Evolutionary conservation across 2,113 vertebrate species (phyloP).

Genomic region (Ammodramus savannarum): DNA sequence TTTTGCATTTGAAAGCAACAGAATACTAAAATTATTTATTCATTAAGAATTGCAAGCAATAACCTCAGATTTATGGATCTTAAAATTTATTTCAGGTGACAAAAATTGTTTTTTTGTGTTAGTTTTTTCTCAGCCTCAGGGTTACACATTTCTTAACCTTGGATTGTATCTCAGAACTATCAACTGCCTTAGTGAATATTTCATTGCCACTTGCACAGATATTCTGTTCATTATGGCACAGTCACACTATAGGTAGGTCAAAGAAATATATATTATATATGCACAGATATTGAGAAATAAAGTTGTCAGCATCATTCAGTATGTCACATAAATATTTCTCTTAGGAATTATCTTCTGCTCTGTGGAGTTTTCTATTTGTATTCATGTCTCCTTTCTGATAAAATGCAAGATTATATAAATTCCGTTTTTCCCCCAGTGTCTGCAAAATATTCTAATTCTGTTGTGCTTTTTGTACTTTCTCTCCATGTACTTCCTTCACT

Average conservation of each 20-base stretch:
- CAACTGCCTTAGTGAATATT: slow-evolving; percentile 36
- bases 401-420: slow-evolving; percentile 40
- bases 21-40: neutral
- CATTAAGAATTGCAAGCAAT: neutral
- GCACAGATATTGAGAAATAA: slow-evolving; percentile 36
- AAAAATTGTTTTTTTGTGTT: neutral
- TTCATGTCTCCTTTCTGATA: slow-evolving; percentile 17
- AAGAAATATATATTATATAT: neutral
- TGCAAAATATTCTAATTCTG: slow-evolving; percentile 13
- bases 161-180: neutral
- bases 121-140: neutral
- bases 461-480: neutral
- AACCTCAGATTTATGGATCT: neutral
- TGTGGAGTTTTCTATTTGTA: slow-evolving; percentile 29
- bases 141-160: slow-evolving; percentile 19
- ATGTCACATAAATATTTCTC: slow-evolving; percentile 50
- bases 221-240: neutral
- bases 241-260: neutral
- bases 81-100: slow-evolving; percentile 8
- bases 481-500: neutral
- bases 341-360: slow-evolving; percentile 12
- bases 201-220: neutral
- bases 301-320: slow-evolving; percentile 31
- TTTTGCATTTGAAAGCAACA: neutral
- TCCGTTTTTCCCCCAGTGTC: neutral